phyloP scores from a whole-genome alignment of 2,797 vertebrate species.

The Sitta carolinensis region DNA sequence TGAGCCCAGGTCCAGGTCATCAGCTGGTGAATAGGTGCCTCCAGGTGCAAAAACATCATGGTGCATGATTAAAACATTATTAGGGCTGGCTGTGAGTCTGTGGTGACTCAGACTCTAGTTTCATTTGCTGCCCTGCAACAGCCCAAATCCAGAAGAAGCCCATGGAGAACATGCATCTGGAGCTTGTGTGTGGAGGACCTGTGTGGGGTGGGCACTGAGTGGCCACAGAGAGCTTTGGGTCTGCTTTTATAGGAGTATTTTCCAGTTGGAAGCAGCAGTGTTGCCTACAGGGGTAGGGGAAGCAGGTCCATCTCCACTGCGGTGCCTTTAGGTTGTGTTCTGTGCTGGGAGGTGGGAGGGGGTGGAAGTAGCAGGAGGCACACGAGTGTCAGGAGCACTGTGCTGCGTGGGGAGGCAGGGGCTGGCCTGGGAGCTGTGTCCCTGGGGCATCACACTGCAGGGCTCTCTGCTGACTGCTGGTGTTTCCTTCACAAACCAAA shows the following conservation, averaged over 20 bases:
- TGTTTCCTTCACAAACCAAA: constrained; percentile 21
- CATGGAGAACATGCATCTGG: neutral
- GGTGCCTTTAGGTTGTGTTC: neutral
- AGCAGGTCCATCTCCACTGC: fast-evolving
- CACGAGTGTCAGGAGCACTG: fast-evolving
- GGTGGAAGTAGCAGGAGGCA: neutral
- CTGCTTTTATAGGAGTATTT: neutral
- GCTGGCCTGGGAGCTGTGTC: neutral
- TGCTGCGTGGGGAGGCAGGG: neutral
- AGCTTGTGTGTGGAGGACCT: neutral
- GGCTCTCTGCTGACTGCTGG: neutral
- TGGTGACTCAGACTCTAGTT: neutral
- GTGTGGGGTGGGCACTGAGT: fast-evolving
- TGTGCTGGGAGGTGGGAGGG: neutral
- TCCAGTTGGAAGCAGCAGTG: neutral
- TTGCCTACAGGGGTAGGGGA: fast-evolving
- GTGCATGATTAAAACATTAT: neutral
- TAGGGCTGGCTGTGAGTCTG: neutral
- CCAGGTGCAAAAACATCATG: neutral
- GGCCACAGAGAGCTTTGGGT: fast-evolving
- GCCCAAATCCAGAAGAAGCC: neutral
- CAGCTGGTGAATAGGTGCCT: neutral
- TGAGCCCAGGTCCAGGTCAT: neutral
- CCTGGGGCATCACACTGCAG: neutral
- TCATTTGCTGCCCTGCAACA: neutral